Evolutionary conservation across 2,797 vertebrate species (phyloP).

Genomic region (Melanotaenia trifasciata): DNA sequence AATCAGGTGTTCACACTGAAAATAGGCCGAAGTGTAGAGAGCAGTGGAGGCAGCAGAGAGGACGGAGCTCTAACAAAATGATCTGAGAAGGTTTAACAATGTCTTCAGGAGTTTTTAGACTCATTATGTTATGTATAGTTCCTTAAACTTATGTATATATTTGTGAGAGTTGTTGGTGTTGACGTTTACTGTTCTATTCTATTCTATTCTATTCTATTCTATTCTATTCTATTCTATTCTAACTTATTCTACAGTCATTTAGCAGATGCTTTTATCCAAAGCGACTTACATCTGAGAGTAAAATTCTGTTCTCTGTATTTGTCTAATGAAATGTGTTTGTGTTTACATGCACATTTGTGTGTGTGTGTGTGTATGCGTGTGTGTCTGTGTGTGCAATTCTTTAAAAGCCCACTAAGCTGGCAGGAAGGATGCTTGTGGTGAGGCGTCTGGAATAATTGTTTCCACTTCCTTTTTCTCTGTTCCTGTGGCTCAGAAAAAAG

Average conservation of each 20-base stretch:
- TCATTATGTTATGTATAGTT: too few species aligned
- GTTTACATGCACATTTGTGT: slow-evolving; percentile 1
- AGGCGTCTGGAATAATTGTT: slow-evolving; percentile 78
- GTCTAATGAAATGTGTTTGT: slow-evolving; percentile 11
- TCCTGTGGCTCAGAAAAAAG: slow-evolving; percentile 65
- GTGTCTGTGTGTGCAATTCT: slow-evolving; percentile 23
- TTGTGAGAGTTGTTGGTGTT: slow-evolving; percentile 7
- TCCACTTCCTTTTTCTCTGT: slow-evolving; percentile 79
- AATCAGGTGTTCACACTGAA: slow-evolving; percentile 36
- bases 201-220: too few species aligned
- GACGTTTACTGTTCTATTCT: slow-evolving; percentile 39
- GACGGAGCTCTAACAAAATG: too few species aligned
- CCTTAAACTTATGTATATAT: neutral
- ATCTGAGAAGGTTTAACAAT: too few species aligned
- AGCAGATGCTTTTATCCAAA: too few species aligned
- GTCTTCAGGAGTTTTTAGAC: too few species aligned
- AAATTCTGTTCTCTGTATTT: neutral
- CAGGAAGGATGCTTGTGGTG: slow-evolving; percentile 83
- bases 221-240: too few species aligned
- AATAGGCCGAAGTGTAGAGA: slow-evolving; percentile 13
- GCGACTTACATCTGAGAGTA: too few species aligned
- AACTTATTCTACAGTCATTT: too few species aligned
- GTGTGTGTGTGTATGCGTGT: neutral
- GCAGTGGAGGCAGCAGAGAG: slow-evolving; percentile 2
- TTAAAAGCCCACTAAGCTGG: slow-evolving; percentile 66